These are phyloP conservation scores for Erpornis zantholeuca DNA, from an alignment of 2,113 vertebrate species.

Conservation along the genomic window DNA sequence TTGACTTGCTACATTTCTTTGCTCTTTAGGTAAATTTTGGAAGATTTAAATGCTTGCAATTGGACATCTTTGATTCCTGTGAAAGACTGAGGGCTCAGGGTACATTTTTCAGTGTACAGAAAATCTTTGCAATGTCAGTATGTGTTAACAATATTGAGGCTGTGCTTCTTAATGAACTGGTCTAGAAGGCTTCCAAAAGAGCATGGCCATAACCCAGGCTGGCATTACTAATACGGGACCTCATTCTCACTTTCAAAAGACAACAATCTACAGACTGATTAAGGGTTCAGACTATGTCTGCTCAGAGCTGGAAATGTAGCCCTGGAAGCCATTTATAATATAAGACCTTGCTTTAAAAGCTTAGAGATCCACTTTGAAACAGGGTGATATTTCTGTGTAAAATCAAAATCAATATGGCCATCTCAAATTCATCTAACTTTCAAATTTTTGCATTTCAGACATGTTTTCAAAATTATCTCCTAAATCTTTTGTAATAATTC, in stretches of 20 bases:
- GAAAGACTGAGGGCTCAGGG: not conserved
- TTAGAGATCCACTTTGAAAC: conserved; percentile 30
- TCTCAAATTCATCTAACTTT: conserved; percentile 54
- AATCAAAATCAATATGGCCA: conserved; percentile 63
- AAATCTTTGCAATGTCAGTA: not conserved
- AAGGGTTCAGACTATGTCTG: not conserved
- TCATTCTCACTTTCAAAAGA: not conserved
- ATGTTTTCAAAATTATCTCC: conserved; percentile 69
- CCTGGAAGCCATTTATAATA: not conserved
- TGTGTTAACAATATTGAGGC: not conserved
- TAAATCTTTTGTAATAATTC: conserved; percentile 63
- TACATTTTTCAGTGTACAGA: not conserved
- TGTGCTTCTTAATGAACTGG: not conserved
- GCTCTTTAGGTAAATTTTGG: not conserved
- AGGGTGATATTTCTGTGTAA: conserved; percentile 34
- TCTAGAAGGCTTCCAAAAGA: not conserved
- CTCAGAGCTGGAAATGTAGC: not conserved
- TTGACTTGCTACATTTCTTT: not conserved
- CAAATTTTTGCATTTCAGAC: conserved; percentile 70
- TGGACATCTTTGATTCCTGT: not conserved
- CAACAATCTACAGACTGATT: not conserved
- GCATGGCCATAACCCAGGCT: too few relatives aligned
- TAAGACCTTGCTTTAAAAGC: conserved; percentile 42
- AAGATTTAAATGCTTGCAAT: not conserved
- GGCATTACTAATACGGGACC: not conserved